A percentile compares a stretch with the other conserved stretches of the same genome.
These are phyloP conservation scores for Semotilus atromaculatus DNA, from an alignment of 2,797 vertebrate genomes.

Conservation along the genomic window DNA sequence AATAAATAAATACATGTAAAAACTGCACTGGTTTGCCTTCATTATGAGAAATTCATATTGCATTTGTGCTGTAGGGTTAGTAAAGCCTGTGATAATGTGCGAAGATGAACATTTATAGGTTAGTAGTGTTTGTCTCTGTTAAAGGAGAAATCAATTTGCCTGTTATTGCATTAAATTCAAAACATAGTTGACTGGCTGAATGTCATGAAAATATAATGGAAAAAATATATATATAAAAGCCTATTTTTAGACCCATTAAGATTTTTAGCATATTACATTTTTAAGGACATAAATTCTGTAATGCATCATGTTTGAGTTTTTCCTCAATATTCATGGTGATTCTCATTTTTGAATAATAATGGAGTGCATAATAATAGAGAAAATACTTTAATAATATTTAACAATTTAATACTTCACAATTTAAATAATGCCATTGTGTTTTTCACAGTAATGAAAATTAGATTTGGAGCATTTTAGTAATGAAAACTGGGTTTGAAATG, in stretches of 20 bases:
- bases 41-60: neutral
- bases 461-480: neutral
- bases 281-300: neutral
- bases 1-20: conserved; percentile 12
- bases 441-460: neutral
- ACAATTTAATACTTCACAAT: neutral
- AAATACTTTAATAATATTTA: neutral
- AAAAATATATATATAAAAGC: neutral
- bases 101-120: neutral
- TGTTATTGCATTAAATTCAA: neutral
- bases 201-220: neutral
- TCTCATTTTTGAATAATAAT: neutral
- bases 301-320: neutral
- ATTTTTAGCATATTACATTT: neutral
- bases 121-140: neutral
- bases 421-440: neutral
- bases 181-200: neutral
- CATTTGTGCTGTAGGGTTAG: neutral
- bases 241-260: neutral
- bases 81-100: neutral
- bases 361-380: neutral
- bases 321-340: neutral
- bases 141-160: neutral
- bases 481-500: neutral
- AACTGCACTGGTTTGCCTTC: neutral